Evolutionary conservation across 2,888 invertebrate genomes (phyloP), one percentile per base, ranked within the genome.

Genomic region (Machimus atricapillus): DNA sequence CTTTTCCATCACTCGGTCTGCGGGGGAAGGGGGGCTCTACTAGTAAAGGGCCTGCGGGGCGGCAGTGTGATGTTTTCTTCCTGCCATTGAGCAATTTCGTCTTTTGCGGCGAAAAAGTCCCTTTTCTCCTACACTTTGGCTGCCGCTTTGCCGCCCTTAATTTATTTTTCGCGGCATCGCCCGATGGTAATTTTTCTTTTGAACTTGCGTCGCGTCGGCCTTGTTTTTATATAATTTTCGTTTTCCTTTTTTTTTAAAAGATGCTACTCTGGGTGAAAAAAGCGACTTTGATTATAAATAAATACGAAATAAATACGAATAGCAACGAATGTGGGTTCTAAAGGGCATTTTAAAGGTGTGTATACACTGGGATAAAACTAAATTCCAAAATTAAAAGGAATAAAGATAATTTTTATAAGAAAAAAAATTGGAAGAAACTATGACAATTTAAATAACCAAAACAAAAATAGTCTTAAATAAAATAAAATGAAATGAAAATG

Each of bases 31-130:
- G 37, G 78, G 40, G 78, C n/a, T 43, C 12, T n/a, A 27, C 23
- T 78, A 52, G n/a, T 52, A n/a, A n/a, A 52, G 52, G 66, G 23
- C 23, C 27, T 23, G 19, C 23, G 23, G 19, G 66, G 27, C 7
- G 66, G 66, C 66, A 27, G 12, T 23, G 66, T 19, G 66, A 66
- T 66, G 27, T 66, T 66, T 66, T 66, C 66, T 79, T 79, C 46
- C 40, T 79, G 23, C 52, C 79, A 79, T 52, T 79, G 79, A 79
- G 52, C 52, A 52, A 79, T 79, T 79, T 79, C 23, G 16, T 79
- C 8, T 79, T 76, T 9, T 79, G 79, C 46, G 52, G 79, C 31
- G 31, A 79, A 66, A 66, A 66, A 66, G 66, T 66, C 9, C 66
- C n/a, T n/a, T 23, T 66, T 66, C 74, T 77, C 16, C 37, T 77